Base-by-base conservation (phyloP, 1,140 invertebrate species). In the Rhynchophorus ferrugineus region DNA sequence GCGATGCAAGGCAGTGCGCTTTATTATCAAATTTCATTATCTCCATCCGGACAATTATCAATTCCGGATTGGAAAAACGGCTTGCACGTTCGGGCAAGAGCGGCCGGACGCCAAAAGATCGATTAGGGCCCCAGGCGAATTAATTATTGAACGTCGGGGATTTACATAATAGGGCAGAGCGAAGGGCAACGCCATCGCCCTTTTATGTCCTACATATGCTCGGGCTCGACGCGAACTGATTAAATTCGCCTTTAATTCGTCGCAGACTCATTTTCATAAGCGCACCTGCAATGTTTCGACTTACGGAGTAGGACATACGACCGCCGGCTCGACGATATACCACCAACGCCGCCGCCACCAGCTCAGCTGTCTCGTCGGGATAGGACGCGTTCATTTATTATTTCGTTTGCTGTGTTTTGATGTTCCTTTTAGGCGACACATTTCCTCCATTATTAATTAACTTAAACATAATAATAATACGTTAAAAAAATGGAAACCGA, bases 131-230 rank as follows among this genome's bases (percentile, higher is more conserved):
- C 39, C 22, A 36, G 36, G 52, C 38, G 52, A 54, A 54, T 54
- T 54, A 48, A 54, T 54, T 54, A 54, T 54, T 54, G 52, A 48
- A 44, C 44, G 45, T 37, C 21, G 29, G 45, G 22, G 52, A 54
- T 54, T 54, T 54, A 44, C 39, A 54, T 54, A 54, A 54, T 54
- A 48, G 38, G 52, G 29, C 39, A 17, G 24, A 47, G 41, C 44
- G 37, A 24, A 49, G 52, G 52, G 52, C 45, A 39, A 24, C 8
- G 22, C 29, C 49, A 44, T 53, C 44, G 20, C 43, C 50, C 50
- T 36, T 53, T 47, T 34, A 43, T 47, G 43, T 39, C 35, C 44
- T 19, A 53, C 44, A 46, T 53, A 53, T 53, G 50, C 50, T 21
- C 37, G 13, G 37, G 17, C n/a, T 13, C 37, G 37, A 14, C 37